These are phyloP conservation scores for Cirrhinus mrigala DNA, from an alignment of 2,797 vertebrate species.

Conservation along the genomic window DNA sequence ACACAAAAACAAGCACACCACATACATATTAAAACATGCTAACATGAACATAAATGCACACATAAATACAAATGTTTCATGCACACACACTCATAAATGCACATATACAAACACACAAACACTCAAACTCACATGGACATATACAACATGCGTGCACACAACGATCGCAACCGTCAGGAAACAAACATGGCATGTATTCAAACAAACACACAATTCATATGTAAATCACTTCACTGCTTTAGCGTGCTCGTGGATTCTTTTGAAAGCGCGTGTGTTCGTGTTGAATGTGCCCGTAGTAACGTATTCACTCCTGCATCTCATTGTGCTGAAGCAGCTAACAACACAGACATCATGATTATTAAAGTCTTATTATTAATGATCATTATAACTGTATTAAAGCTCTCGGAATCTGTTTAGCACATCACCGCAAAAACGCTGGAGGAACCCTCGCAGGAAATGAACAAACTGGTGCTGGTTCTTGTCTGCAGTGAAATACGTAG, in stretches of 20 bases:
- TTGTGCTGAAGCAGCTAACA: background rate
- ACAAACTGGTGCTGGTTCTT: background rate
- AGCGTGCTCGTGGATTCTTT: background rate
- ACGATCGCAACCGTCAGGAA: background rate
- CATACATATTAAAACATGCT: slow-evolving; percentile 25
- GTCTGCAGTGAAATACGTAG: background rate
- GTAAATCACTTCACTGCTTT: slow-evolving; percentile 41
- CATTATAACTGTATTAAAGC: slow-evolving; percentile 28
- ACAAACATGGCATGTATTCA: background rate
- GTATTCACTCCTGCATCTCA: slow-evolving; percentile 20
- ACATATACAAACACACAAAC: slow-evolving; percentile 22
- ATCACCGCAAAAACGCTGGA: slow-evolving; percentile 10
- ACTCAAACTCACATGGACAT: background rate
- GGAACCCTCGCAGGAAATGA: background rate
- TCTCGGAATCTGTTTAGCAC: slow-evolving; percentile 1
- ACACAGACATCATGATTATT: background rate
- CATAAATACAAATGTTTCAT: background rate
- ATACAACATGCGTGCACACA: background rate
- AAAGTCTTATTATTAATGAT: slow-evolving; percentile 1
- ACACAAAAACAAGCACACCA: background rate
- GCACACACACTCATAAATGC: background rate
- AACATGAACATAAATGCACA: background rate
- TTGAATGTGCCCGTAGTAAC: slow-evolving; percentile 18
- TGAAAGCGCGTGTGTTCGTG: background rate
- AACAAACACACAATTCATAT: slow-evolving; percentile 42